Base-by-base conservation (phyloP, 2,888 invertebrate species). In the Antitype chi region DNA sequence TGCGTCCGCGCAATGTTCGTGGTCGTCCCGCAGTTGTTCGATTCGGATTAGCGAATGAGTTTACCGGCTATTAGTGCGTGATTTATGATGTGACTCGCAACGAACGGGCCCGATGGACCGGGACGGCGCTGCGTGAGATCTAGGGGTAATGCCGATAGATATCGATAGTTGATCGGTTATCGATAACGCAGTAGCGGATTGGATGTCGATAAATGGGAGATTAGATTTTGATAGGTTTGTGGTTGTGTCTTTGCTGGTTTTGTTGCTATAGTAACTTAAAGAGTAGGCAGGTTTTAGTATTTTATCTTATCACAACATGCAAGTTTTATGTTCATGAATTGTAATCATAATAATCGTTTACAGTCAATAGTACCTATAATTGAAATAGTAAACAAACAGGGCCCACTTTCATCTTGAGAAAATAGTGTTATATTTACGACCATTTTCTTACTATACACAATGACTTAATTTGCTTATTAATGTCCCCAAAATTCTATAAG, bases 31-130 rank as follows among this genome's bases (percentile, higher is more conserved):
- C 88, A 89, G 89, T 91, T 90, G 93, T 94, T 94, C 90, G 93
- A 92, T 91, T 94, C 94, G 94, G 95, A 96, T 96, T 96, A 96
- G 96, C 96, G 95, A 95, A 95, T 95, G 94, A 94, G 93, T 95
- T 95, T 95, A 94, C 94, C 92, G 94, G 94, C 95, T 95, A 96
- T 96, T 96, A 96, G 94, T 89, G 89, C 82, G 94, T 96, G 96
- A 96, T 96, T 96, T 96, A 96, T 95, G 95, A 95, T 93, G 94
- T 94, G 95, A 94, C 94, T 91, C 90, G 92, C 90, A 87, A 90
- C 93, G 91, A 92, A 90, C 91, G 91, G 90, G 90, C 89, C 88
- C 92, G 92, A 92, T 91, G 93, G 93, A 92, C 92, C 92, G 93
- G 92, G 91, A 91, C 91, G 80, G 92, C 95, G 90, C 96, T 94